Base-by-base conservation (phyloP, 2,888 invertebrate species). In the Agriopis marginaria region DNA sequence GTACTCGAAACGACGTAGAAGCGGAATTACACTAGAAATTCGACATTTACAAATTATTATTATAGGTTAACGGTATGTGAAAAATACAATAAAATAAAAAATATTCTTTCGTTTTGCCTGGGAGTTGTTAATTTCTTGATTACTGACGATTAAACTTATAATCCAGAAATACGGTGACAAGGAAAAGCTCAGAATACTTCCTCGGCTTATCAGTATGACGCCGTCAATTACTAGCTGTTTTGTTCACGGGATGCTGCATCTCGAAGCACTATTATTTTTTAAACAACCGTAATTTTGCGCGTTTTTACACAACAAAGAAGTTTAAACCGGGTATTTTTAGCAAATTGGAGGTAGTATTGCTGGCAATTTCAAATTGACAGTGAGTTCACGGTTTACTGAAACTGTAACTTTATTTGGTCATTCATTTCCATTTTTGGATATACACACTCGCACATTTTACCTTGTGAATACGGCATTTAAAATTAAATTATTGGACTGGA, bases 161-260 rank as follows among this genome's bases (percentile, higher is more conserved):
- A 51, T 10, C 7, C 1, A 23, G 51, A 32, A 53, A 7, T 2
- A 32, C 3, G 7, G n/a, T 5, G 32, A 5, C 32, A 32, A 53
- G 39, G 32, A 44, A 55, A 55, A 66, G 40, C 75, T 40, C 71
- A 71, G 74, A 82, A 79, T 81, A 81, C 64, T 44, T 66, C 68
- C 70, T 72, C 60, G 67, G 79, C 71, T 82, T 83, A 81, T 83
- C 80, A 76, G 73, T 63, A 72, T 79, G 82, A 83, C 77, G 80
- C 75, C 80, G 84, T 84, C 85, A 86, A 85, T 85, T 84, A 82
- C 76, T 75, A 69, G 71, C 74, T 72, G 77, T 81, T 82, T 82
- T 82, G 80, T 84, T 80, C 77, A 71, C 74, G 70, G 72, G 73
- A 71, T 64, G 59, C 55, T 69, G 73, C 72, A 62, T 51, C 63